These are phyloP conservation scores for Ecliptopera silaceata DNA, from an alignment of 2,888 invertebrate genomes.

Conservation along the genomic window DNA sequence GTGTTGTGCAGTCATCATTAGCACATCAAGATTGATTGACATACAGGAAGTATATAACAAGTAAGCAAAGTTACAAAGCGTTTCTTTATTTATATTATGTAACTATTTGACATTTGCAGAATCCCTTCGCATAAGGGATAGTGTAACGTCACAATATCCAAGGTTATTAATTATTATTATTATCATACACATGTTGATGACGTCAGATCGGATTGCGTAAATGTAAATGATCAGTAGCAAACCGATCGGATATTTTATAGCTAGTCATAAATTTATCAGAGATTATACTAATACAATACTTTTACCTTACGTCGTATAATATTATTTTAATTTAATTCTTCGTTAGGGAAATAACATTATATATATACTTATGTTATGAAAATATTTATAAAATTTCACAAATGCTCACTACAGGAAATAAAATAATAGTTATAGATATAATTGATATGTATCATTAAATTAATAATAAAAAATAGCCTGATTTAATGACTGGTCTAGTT, in stretches of 20 bases:
- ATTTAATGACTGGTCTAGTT: too few relatives aligned
- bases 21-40: not conserved
- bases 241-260: constrained; percentile 12
- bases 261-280: constrained; percentile 27
- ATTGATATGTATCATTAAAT: not conserved
- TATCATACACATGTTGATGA: constrained; percentile 21
- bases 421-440: too few relatives aligned
- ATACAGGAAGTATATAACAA: not conserved
- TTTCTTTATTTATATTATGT: not conserved
- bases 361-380: too few relatives aligned
- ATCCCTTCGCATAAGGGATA: not conserved
- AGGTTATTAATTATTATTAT: constrained; percentile 3
- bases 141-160: constrained; percentile 8
- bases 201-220: constrained; percentile 10
- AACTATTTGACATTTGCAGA: not conserved
- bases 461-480: too few relatives aligned
- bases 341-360: too few relatives aligned
- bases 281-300: constrained; percentile 3
- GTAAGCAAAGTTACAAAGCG: not conserved
- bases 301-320: not conserved
- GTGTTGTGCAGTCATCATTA: not conserved
- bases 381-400: too few relatives aligned
- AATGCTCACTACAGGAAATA: too few relatives aligned
- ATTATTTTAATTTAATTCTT: too few relatives aligned
- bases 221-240: constrained; percentile 27